Conservation (phyloP, 30 jellyfish, hydroid and myxozoan genomes). For the Sanderia malayensis region DNA sequence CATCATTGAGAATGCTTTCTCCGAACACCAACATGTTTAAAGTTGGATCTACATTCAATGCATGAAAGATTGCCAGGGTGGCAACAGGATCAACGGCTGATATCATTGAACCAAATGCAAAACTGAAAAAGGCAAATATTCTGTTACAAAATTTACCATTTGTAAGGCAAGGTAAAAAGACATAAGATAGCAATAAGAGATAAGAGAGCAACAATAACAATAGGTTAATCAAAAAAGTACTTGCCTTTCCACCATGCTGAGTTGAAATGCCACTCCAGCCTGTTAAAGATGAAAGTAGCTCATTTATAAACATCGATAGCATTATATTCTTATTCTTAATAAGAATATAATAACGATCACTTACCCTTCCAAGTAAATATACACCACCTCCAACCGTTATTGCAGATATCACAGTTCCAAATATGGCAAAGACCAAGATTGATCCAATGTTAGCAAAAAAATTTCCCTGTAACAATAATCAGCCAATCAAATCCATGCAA, state of each 20-base stretch:
- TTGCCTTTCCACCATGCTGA: conserved; percentile 72
- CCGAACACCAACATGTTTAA: conserved; percentile 97
- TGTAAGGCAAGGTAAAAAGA: too few species aligned
- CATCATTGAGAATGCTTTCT: conserved; percentile 96
- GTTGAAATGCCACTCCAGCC: conserved; percentile 91
- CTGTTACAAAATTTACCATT: too few species aligned
- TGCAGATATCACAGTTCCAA: conserved; percentile 94
- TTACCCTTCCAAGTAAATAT: conserved; percentile 81
- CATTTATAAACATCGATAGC: too few species aligned
- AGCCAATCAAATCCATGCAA: too few species aligned
- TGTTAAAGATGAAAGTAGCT: conserved; percentile 34
- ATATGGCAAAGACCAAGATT: conserved; percentile 84
- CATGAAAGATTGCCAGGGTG: conserved; percentile 96
- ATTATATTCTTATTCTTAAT: too few species aligned
- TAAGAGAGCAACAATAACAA: too few species aligned
- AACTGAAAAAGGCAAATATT: conserved; percentile 36
- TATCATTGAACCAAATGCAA: conserved; percentile 95
- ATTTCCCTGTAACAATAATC: too few species aligned
- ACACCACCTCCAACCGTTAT: conserved; percentile 91
- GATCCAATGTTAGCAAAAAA: conserved; percentile 98
- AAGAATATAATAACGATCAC: too few species aligned
- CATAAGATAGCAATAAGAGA: too few species aligned
- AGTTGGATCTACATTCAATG: conserved; percentile 89
- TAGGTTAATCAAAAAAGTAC: neutral
- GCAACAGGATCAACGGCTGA: conserved; percentile 99